These are phyloP conservation scores for Dendrolimus punctatus DNA, from an alignment of 1,140 invertebrate genomes.

Conservation along the genomic window DNA sequence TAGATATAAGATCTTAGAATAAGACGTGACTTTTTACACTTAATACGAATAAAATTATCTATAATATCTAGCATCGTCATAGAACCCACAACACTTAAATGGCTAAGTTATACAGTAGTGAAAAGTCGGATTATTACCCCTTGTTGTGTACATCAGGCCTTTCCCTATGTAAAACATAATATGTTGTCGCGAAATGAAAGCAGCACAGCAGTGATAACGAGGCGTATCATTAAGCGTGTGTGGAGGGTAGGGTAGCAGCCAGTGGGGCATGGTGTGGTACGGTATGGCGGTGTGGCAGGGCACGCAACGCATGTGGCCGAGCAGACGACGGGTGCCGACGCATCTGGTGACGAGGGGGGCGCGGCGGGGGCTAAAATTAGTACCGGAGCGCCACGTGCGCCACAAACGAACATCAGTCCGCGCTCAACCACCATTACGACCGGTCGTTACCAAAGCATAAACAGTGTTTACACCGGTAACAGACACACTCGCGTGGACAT, in stretches of 20 bases:
- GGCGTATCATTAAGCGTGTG: constrained; percentile 48
- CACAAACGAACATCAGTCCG: constrained; percentile 50
- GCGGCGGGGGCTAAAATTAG: constrained; percentile 65
- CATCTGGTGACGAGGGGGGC: constrained; percentile 59
- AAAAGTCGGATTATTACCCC: too few relatives aligned
- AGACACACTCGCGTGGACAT: constrained; percentile 26
- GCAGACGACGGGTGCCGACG: constrained; percentile 32
- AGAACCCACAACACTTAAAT: too few relatives aligned
- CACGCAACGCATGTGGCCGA: constrained; percentile 51
- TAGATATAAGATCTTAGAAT: too few relatives aligned
- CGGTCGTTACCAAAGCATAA: constrained; percentile 24
- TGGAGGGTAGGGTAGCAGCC: constrained; percentile 42
- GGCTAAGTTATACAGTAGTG: too few relatives aligned
- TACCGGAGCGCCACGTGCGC: constrained; percentile 63
- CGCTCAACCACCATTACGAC: constrained; percentile 44
- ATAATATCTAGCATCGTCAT: too few relatives aligned
- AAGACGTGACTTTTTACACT: too few relatives aligned
- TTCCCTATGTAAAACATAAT: not conserved
- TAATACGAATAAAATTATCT: too few relatives aligned
- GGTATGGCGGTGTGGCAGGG: constrained; percentile 13
- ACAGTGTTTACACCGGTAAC: constrained; percentile 29
- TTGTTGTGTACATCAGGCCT: not conserved
- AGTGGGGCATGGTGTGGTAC: constrained; percentile 25
- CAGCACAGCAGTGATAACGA: constrained; percentile 41
- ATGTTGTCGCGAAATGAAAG: not conserved